Evolutionary conservation across 1,140 invertebrate genomes (phyloP).

Genomic region (Zeugodacus cucurbitae): DNA sequence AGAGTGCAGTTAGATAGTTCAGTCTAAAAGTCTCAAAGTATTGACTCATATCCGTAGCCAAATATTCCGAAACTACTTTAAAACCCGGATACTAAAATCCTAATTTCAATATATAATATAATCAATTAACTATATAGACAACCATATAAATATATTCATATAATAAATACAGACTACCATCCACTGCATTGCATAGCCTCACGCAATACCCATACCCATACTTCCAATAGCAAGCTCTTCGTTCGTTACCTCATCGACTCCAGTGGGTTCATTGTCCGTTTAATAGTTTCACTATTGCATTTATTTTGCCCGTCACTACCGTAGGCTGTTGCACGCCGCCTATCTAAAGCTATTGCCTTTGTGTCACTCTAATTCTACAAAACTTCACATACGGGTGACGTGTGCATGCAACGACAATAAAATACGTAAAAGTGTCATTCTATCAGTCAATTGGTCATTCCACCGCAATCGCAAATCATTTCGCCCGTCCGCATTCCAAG

Average conservation of each 20-base stretch:
- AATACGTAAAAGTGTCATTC: conserved; percentile 22
- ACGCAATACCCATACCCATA: background rate
- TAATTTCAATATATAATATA: background rate
- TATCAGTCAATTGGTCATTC: conserved; percentile 5
- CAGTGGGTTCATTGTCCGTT: background rate
- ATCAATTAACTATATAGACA: background rate
- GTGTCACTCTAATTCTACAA: background rate
- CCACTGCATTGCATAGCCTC: background rate
- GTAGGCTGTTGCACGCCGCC: background rate
- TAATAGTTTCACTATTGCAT: conserved; percentile 13
- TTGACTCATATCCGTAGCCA: too few relatives aligned
- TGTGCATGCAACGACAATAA: background rate
- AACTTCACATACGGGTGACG: conserved; percentile 6
- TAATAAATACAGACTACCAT: background rate
- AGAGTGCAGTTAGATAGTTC: too few relatives aligned
- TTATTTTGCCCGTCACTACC: background rate
- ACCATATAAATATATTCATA: background rate
- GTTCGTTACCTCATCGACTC: background rate
- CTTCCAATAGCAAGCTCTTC: background rate
- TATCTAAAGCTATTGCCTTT: background rate
- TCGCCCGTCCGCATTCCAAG: conserved; percentile 24
- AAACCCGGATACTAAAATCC: background rate
- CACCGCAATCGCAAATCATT: background rate
- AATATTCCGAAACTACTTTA: background rate
- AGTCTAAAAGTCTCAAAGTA: too few relatives aligned